Base-by-base conservation (phyloP, 2,888 invertebrate genomes). In the Chrysopilus asiliformis region DNA sequence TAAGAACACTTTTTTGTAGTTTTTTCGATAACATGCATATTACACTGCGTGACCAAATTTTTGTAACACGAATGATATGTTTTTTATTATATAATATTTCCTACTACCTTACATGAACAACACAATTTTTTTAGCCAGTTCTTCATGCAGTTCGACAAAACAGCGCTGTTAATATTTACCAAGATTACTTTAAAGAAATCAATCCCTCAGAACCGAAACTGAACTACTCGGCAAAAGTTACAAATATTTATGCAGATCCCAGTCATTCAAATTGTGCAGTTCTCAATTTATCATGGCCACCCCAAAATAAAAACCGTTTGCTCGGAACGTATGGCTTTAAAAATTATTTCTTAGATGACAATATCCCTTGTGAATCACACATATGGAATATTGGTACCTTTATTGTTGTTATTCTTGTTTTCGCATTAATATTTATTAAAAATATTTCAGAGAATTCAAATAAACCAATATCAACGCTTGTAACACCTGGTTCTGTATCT, bases 301-400 rank as follows among this genome's bases (percentile, higher is more conserved):
- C 79, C 2, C 76, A 22, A 7, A 10, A 22, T 8, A 8, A 8
- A 10, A 22, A 22, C 10, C 22, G 22, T 22, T 22, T 22, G 9
- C 9, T 26, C 5, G n/a, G n/a, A 12, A 10, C 38, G 12, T 32
- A 38, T 26, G 48, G 47, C 15, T 28, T 31, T 8, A 37, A 43
- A 1, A 42, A 43, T 39, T 50, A 17, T 31, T 39, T 38, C 17
- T 18, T 15, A 6, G 14, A 8, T 2, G 39, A 45, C 7, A 38
- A 37, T 0, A 32, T 24, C 4, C 18, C 36, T 0, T 54, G 56
- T 40, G 49, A 51, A 2, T 58, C 55, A 32, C 38, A 36, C 19
- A 80, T 90, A 53, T 90, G 89, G 87, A 83, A 90, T 64, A 74
- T 89, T 44, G 85, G 86, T 43, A 39, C 32, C 26, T 34, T 16